phyloP scores from a whole-genome alignment of 2,888 invertebrate genomes.

The Camptogramma bilineatum region DNA sequence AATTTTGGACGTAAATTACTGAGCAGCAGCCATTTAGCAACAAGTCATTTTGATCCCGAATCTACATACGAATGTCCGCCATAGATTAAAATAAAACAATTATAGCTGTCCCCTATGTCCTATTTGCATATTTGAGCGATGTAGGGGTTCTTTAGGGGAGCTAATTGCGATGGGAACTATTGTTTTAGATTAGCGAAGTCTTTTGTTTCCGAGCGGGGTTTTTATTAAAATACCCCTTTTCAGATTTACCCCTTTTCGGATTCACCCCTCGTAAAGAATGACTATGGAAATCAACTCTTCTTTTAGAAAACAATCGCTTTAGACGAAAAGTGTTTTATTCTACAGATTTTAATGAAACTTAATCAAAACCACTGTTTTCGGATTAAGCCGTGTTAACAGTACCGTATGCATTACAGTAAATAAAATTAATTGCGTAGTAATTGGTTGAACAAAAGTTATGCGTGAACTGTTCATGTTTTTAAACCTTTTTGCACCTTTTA shows the following conservation, averaged over 20 bases:
- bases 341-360: too few species aligned
- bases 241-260: not conserved
- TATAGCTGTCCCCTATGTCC: conserved; percentile 37
- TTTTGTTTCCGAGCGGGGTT: conserved; percentile 37
- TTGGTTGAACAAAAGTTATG: too few species aligned
- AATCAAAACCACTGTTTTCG: too few species aligned
- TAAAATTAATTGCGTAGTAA: too few species aligned
- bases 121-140: conserved; percentile 48
- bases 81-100: conserved; percentile 46
- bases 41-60: conserved; percentile 15
- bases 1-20: not conserved
- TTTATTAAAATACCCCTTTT: conserved; percentile 21
- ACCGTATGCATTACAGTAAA: too few species aligned
- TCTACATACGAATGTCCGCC: conserved; percentile 29
- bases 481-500: too few species aligned
- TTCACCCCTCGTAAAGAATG: not conserved
- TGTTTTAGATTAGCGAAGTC: conserved; percentile 39
- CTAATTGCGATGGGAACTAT: conserved; percentile 44
- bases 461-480: too few species aligned
- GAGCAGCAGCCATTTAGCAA: conserved; percentile 9
- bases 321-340: too few species aligned
- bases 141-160: conserved; percentile 36
- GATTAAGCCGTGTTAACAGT: too few species aligned
- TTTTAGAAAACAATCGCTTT: not conserved
- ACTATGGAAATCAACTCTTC: not conserved